Percentiles rank a stretch among this genome's conserved stretches.
These are phyloP conservation scores for Smithornis capensis DNA, from an alignment of 2,113 vertebrate genomes.

Conservation along the genomic window DNA sequence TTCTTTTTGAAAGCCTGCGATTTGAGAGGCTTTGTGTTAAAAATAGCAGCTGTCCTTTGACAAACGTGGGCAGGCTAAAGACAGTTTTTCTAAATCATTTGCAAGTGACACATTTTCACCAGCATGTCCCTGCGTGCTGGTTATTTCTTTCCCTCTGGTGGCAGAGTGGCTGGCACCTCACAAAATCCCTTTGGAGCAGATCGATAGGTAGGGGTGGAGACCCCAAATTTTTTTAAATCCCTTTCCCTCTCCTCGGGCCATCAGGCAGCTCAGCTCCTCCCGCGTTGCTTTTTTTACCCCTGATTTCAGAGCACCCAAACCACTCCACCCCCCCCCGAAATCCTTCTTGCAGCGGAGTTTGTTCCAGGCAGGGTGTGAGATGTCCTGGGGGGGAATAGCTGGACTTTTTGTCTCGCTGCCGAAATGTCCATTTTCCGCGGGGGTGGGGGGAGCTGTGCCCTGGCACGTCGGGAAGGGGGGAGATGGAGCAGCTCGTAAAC, in stretches of 20 bases:
- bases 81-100: background rate
- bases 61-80: background rate
- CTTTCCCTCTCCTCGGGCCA: background rate
- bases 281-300: background rate
- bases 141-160: background rate
- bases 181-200: background rate
- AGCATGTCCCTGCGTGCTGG: background rate
- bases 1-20: background rate
- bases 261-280: background rate
- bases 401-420: conserved; percentile 16
- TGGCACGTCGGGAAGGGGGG: background rate
- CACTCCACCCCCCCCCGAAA: background rate
- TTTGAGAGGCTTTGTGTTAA: background rate
- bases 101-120: background rate
- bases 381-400: background rate
- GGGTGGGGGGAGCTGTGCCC: background rate
- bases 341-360: background rate
- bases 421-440: background rate
- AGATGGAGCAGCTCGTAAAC: background rate
- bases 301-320: background rate
- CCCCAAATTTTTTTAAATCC: background rate
- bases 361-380: background rate
- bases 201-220: background rate
- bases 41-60: conserved; percentile 13
- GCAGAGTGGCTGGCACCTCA: background rate